These are phyloP conservation scores for Neomicropteryx cornuta DNA, from an alignment of 1,140 invertebrate genomes.

Conservation along the genomic window DNA sequence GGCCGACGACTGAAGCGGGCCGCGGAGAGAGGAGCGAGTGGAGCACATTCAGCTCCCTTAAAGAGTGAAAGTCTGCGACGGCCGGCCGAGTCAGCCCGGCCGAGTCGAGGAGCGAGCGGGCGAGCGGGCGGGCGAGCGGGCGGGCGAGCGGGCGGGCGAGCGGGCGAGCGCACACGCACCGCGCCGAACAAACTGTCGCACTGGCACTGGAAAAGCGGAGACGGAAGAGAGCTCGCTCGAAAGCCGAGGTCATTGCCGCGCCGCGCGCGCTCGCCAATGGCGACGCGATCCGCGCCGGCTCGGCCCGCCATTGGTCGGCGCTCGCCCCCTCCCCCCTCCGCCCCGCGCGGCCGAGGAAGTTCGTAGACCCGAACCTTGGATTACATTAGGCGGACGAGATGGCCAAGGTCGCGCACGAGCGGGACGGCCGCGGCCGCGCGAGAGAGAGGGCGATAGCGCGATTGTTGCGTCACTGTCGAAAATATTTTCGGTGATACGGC, in stretches of 20 bases:
- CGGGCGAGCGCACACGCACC: constrained; percentile 26
- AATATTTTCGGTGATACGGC: constrained; percentile 38
- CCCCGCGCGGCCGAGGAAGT: constrained; percentile 23
- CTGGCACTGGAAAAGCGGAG: neutral
- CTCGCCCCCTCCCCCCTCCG: constrained; percentile 23
- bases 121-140: constrained; percentile 27
- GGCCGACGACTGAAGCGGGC: too few species aligned
- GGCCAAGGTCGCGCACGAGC: constrained; percentile 38
- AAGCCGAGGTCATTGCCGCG: constrained; percentile 41
- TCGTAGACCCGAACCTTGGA: constrained; percentile 43
- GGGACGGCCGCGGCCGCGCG: constrained; percentile 17
- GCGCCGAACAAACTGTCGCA: constrained; percentile 17
- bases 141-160: constrained; percentile 25
- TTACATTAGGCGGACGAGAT: constrained; percentile 24
- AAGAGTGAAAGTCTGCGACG: constrained; percentile 46
- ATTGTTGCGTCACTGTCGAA: constrained; percentile 37
- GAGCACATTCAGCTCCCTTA: too few species aligned
- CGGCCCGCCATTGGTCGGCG: constrained; percentile 30
- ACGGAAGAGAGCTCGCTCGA: constrained; percentile 24
- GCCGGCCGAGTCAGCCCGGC: constrained; percentile 33
- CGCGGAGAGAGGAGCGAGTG: too few species aligned
- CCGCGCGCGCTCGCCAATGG: constrained; percentile 28
- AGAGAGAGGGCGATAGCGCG: constrained; percentile 26
- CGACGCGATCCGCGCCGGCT: constrained; percentile 26
- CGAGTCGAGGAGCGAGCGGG: constrained; percentile 29